Conservation (phyloP, 2,113 vertebrate species). For the Chrysochloris asiatica region DNA sequence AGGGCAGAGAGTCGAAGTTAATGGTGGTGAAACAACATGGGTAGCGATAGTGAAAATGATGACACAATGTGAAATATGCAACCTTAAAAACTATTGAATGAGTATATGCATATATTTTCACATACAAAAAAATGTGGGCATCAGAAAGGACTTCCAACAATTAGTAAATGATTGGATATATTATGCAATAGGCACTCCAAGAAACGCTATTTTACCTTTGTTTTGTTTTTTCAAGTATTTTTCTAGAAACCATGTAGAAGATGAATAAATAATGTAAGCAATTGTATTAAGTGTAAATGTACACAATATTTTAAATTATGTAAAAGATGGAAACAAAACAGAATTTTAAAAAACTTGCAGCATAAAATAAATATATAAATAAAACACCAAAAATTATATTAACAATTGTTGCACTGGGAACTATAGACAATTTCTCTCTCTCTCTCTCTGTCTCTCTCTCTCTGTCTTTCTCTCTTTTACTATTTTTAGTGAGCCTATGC, state of each 20-base stretch:
- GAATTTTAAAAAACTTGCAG: not conserved
- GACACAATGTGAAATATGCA: not conserved
- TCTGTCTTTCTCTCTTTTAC: constrained; percentile 31
- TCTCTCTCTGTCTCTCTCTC: no score
- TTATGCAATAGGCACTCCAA: not conserved
- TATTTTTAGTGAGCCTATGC: constrained; percentile 14
- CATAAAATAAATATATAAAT: constrained; percentile 6
- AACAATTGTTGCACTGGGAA: not conserved
- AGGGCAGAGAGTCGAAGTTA: no score
- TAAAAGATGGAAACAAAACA: not conserved
- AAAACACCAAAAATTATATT: not conserved
- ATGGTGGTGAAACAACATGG: no score
- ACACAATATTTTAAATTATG: not conserved
- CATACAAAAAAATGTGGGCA: not conserved
- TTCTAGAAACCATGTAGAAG: not conserved
- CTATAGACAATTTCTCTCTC: not conserved
- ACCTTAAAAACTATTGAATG: not conserved
- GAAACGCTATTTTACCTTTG: not conserved
- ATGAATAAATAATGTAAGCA: no score
- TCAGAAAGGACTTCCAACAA: not conserved
- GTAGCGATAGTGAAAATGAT: not conserved
- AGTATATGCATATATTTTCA: not conserved
- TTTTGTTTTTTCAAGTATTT: not conserved
- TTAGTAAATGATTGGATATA: not conserved
- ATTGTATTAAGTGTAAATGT: not conserved